phyloP scores from a whole-genome alignment of 2,113 vertebrate species.

The Dromiciops gliroides region DNA sequence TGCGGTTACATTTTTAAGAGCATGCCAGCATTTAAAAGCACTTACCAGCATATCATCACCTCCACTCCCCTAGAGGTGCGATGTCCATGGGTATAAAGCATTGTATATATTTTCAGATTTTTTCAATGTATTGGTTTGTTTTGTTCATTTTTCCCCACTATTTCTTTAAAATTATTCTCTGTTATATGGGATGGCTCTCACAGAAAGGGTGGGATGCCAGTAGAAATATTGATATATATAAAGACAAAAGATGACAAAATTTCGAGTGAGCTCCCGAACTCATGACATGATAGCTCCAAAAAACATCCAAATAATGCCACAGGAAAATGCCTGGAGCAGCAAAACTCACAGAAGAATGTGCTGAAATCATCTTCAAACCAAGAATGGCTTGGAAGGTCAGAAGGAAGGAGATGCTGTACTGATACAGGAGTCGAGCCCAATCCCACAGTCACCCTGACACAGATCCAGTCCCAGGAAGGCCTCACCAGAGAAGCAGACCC shows the following conservation, averaged over 20 bases:
- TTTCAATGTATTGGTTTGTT: not conserved
- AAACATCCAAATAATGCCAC: too few species aligned
- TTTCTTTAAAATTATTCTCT: not conserved
- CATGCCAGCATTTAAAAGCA: not conserved
- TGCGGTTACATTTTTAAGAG: not conserved
- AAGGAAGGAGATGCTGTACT: too few species aligned
- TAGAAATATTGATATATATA: not conserved
- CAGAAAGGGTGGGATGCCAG: not conserved
- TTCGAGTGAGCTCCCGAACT: too few species aligned
- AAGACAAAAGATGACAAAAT: not conserved
- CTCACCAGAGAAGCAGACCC: too few species aligned
- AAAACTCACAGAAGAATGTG: too few species aligned
- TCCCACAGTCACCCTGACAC: too few species aligned
- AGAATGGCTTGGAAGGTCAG: too few species aligned
- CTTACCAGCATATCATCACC: not conserved
- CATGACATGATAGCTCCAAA: too few species aligned
- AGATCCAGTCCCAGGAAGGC: too few species aligned
- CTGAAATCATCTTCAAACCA: too few species aligned
- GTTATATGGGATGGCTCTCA: not conserved
- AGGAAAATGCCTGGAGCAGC: too few species aligned
- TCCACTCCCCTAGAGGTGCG: not conserved
- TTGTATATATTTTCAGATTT: not conserved
- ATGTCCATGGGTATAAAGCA: not conserved
- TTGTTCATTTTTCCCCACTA: not conserved
- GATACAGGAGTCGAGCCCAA: too few species aligned